These are phyloP conservation scores for Xenentodon cancila DNA, from an alignment of 2,797 vertebrate genomes.

Conservation along the genomic window DNA sequence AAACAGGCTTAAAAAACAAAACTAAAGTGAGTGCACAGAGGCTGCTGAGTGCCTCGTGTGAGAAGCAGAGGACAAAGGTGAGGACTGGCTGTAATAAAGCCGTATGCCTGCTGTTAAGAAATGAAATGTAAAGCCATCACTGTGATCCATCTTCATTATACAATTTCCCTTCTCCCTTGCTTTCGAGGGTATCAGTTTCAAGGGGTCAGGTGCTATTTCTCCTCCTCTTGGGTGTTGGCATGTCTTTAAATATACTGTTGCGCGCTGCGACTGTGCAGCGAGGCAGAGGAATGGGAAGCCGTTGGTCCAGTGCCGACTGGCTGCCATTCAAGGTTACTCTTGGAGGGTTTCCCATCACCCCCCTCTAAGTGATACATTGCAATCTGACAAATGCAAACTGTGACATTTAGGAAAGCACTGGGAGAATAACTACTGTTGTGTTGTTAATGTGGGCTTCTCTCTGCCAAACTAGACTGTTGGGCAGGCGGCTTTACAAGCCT, in stretches of 20 bases:
- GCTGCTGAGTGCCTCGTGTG: constrained; percentile 68
- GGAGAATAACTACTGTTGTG: constrained; percentile 77
- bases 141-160: constrained; percentile 86
- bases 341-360: constrained; percentile 82
- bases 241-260: constrained; percentile 81
- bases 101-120: constrained; percentile 86
- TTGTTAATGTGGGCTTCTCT: constrained; percentile 65
- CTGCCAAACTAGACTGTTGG: constrained; percentile 73
- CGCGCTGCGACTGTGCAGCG: constrained; percentile 57
- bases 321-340: constrained; percentile 84
- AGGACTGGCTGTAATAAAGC: constrained; percentile 85
- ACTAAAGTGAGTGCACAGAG: constrained; percentile 66
- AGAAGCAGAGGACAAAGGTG: constrained; percentile 79
- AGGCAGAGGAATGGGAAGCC: constrained; percentile 70
- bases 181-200: constrained; percentile 81
- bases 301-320: constrained; percentile 81
- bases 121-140: constrained; percentile 87
- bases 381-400: constrained; percentile 85
- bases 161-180: constrained; percentile 82
- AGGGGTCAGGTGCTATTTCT: constrained; percentile 80
- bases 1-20: constrained; percentile 55
- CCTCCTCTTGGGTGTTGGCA: constrained; percentile 74
- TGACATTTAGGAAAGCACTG: constrained; percentile 83
- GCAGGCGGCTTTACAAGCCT: constrained; percentile 62
- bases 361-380: constrained; percentile 84